phyloP scores from a whole-genome alignment of 2,888 invertebrate species.

The Carabus problematicus region DNA sequence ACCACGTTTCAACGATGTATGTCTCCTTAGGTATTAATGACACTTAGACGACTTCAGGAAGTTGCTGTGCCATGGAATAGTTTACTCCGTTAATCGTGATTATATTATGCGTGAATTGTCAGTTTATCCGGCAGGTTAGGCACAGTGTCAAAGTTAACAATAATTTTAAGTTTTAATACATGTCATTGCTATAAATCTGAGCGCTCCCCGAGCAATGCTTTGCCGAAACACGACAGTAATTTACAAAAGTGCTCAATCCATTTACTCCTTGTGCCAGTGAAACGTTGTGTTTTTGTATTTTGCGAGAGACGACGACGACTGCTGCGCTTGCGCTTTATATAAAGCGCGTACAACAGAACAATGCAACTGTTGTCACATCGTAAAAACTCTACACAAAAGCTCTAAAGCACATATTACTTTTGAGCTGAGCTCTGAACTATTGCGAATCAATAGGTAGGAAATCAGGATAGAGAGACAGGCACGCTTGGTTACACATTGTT shows the following conservation, averaged over 20 bases:
- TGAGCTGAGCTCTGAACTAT: slow-evolving; percentile 33
- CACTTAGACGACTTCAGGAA: slow-evolving; percentile 30
- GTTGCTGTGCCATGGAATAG: slow-evolving; percentile 9
- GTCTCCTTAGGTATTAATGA: slow-evolving; percentile 35
- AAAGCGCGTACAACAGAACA: slow-evolving; percentile 26
- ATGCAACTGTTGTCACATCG: slow-evolving; percentile 36
- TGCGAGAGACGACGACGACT: slow-evolving; percentile 1
- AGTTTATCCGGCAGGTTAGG: background rate
- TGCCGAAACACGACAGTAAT: slow-evolving; percentile 38
- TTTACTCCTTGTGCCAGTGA: slow-evolving; percentile 38
- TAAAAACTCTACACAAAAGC: slow-evolving; percentile 41
- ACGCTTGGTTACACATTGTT: no score
- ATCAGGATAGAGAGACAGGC: no score
- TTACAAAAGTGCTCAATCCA: slow-evolving; percentile 42
- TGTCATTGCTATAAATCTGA: slow-evolving; percentile 24
- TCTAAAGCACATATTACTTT: slow-evolving; percentile 37
- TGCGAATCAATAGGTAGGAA: slow-evolving; percentile 34
- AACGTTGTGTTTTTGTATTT: slow-evolving; percentile 18
- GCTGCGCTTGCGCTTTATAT: background rate
- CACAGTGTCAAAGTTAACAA: slow-evolving; percentile 19
- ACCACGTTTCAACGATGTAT: slow-evolving; percentile 28
- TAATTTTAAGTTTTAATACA: slow-evolving; percentile 38
- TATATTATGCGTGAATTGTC: slow-evolving; percentile 26
- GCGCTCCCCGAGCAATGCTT: slow-evolving; percentile 28
- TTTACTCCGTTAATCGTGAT: background rate